Base-by-base conservation (phyloP, 2,113 vertebrate genomes). In the Lethenteron reissneri region DNA sequence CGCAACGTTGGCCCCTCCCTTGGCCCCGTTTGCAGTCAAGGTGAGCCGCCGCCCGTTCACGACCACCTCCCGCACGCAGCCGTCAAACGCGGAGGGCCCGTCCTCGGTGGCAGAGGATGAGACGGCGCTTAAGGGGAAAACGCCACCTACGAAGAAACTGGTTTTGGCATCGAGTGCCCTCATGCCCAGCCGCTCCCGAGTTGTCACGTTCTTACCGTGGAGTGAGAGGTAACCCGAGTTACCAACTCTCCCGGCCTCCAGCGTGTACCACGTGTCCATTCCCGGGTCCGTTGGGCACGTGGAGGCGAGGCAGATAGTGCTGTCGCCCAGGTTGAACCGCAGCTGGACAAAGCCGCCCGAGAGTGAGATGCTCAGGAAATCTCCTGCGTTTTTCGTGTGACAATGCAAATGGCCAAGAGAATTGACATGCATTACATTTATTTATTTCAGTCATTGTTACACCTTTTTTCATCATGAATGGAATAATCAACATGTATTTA, bases 291-390 rank as follows among this genome's bases (percentile, higher is more conserved):
- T 79, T 62, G 72, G 77, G 62, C 79, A 77, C 12, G 25, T 64
- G 11, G 79, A 81, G 78, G 81, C 82, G 15, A 88, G 77, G 73
- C 80, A 11, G 57, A 83, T 57, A 19, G 79, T 82, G 73, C 74
- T 77, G 12, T 89, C 85, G 14, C 87, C 86, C 0, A 89, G 83
- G 71, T 85, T 86, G 78, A 86, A 92, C 72, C 82, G 78, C 73
- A 90, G 76, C 76, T 88, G 85, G 72, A 83, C 74, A 74, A 81
- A 85, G 25, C 84, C 80, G 0, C 81, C 83, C 15, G 75, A 78
- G 78, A 89, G 75, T 15, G 85, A 87, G 58, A 91, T 71, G 68
- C 86, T 87, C 71, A 95, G 73, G 75, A 92, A 94, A 75, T 92
- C 87, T 74, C 86, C 89, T 94, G 76, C 76, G 60, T 41, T 41